Percentiles rank a stretch among this genome's conserved stretches.
These are phyloP conservation scores for Himalopsyche japonica DNA, from an alignment of 2,888 invertebrate genomes.

Conservation along the genomic window DNA sequence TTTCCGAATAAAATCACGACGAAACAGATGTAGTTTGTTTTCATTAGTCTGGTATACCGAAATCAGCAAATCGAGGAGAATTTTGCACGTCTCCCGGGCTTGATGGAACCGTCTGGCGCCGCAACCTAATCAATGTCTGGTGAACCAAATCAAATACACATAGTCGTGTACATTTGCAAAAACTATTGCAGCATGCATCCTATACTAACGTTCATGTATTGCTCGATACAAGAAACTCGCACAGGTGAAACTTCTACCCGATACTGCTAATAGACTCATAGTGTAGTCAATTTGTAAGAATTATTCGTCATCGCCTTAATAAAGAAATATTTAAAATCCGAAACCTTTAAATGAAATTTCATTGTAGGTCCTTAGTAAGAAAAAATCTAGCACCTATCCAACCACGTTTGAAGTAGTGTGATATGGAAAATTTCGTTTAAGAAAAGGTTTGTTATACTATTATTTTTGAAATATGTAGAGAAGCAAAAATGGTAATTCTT, in stretches of 20 bases:
- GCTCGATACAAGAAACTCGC: background rate
- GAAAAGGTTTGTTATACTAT: no score
- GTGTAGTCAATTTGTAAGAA: background rate
- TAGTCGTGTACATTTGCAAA: conserved; percentile 11
- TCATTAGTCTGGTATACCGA: background rate
- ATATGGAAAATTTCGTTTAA: no score
- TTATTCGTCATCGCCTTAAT: background rate
- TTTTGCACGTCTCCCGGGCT: background rate
- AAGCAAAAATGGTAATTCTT: no score
- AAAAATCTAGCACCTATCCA: no score
- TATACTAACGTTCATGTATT: background rate
- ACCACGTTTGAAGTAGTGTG: no score
- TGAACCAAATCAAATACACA: conserved; percentile 38
- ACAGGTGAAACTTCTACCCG: background rate
- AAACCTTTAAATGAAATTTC: no score
- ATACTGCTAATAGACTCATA: background rate
- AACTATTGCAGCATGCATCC: background rate
- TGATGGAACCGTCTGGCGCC: conserved; percentile 25
- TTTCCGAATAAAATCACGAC: background rate
- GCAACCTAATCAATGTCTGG: conserved; percentile 39
- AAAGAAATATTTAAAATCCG: no score
- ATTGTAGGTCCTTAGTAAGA: no score
- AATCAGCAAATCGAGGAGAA: background rate
- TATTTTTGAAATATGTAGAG: no score
- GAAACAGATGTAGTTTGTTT: background rate